Evolutionary conservation across 2,888 invertebrate genomes (phyloP), one percentile per base, ranked within the genome.

Genomic region (Fabriciana adippe): DNA sequence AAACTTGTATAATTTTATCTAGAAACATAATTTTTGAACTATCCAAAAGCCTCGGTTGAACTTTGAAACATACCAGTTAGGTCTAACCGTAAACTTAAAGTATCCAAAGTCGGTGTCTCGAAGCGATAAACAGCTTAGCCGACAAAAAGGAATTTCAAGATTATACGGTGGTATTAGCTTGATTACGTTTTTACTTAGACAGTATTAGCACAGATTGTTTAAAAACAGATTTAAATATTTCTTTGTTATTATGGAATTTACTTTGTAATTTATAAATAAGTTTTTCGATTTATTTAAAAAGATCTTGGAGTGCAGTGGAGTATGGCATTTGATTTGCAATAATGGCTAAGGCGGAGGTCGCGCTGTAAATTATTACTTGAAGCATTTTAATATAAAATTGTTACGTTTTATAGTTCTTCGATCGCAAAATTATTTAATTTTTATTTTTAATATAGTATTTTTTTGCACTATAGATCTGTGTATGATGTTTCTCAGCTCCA

Each of bases 51-150:
- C 47, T 15, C 60, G 45, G 54, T 45, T 41, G 53, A 70, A 70
- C 41, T 67, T 67, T 55, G 63, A 31, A 67, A 67, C 54, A 70
- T 67, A 61, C 64, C 64, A 41, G 35, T 2, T 21, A 60, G 50
- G 60, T 41, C 54, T 47, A 41, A 60, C 61, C 67, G 64, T 65
- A 60, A 62, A 70, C 67, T 70, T 67, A 45, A 57, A 66, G 61
- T 55, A 66, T 55, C 47, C 48, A 55, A 47, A 48, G 45, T 45
- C 47, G n/a, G 62, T 66, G 66, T 55, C 55, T 55, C 13, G 55
- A n/a, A 54, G 61, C 60, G 66, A 66, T 66, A 66, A 66, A 55
- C 60, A 60, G 55, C 60, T 66, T 35, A 62, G 66, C 66, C 48
- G 57, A 62, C 54, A 59, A 69, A 69, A 62, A 69, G 61, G 62